A percentile compares a stretch with the other conserved stretches of the same genome.
Conservation (phyloP, 2,888 invertebrate genomes). For the Leptinotarsa tumamoca region DNA sequence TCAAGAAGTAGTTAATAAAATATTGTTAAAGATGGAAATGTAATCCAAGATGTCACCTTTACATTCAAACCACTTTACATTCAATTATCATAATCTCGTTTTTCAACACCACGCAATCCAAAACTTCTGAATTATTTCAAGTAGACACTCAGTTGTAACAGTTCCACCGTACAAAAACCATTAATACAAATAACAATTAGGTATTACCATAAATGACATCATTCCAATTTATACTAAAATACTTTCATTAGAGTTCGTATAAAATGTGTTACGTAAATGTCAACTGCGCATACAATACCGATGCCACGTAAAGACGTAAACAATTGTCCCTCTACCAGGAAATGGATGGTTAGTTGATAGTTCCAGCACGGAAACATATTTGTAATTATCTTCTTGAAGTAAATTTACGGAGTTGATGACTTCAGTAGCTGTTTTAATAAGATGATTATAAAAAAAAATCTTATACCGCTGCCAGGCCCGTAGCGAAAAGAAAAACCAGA, state of each 20-base stretch:
- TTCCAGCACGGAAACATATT: neutral
- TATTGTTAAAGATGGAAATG: neutral
- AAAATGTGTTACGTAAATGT: slow-evolving; percentile 27
- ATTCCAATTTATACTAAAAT: slow-evolving; percentile 15
- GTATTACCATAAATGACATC: slow-evolving; percentile 25
- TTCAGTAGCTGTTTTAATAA: no score
- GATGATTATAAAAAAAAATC: no score
- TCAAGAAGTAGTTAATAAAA: neutral
- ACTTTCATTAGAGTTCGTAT: slow-evolving; percentile 23
- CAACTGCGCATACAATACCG: slow-evolving; percentile 3
- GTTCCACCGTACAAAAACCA: slow-evolving; percentile 5
- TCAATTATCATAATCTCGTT: neutral
- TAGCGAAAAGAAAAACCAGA: no score
- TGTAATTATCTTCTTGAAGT: neutral
- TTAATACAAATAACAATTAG: slow-evolving; percentile 17
- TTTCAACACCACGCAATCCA: neutral
- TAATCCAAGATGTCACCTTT: neutral
- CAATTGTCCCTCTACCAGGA: slow-evolving; percentile 3
- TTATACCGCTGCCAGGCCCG: no score
- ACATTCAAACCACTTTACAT: neutral
- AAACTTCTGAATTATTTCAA: neutral
- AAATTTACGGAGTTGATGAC: no score
- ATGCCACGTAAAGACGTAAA: neutral
- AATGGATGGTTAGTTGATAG: neutral
- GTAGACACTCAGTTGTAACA: neutral